Evolutionary conservation across 2,888 invertebrate species (phyloP).

Genomic region (Globia sparganii): DNA sequence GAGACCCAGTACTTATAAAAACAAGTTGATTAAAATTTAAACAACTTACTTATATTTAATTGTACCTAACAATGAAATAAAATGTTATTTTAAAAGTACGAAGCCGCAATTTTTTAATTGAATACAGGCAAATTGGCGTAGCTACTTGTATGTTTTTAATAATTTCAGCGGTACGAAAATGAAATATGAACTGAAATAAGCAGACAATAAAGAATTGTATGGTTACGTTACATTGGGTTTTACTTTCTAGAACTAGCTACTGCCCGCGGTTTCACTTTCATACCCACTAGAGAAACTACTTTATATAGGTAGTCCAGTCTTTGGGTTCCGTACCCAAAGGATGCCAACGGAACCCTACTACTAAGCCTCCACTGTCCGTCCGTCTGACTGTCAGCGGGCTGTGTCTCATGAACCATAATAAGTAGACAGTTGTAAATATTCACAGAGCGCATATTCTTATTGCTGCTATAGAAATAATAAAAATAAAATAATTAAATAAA

Average conservation of each 20-base stretch:
- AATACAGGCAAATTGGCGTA: slow-evolving; percentile 29
- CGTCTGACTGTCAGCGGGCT: too few relatives aligned
- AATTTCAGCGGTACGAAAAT: slow-evolving; percentile 8
- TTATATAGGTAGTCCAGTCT: neutral
- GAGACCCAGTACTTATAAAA: neutral
- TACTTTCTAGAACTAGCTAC: neutral
- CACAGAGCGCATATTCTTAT: too few relatives aligned
- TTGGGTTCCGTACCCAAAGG: neutral
- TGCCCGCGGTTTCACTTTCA: neutral
- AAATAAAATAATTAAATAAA: too few relatives aligned
- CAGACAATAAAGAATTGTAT: neutral
- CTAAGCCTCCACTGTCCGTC: too few relatives aligned
- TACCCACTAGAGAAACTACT: neutral
- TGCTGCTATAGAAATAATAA: too few relatives aligned
- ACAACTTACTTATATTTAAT: neutral
- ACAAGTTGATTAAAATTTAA: neutral
- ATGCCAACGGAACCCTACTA: too few relatives aligned
- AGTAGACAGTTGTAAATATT: too few relatives aligned
- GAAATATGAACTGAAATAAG: slow-evolving; percentile 4
- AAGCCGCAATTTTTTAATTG: slow-evolving; percentile 27
- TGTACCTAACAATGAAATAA: slow-evolving; percentile 2
- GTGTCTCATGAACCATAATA: too few relatives aligned
- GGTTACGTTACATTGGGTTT: neutral
- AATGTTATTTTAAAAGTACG: slow-evolving; percentile 21
- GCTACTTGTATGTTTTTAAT: slow-evolving; percentile 32